Evolutionary conservation across 2,113 vertebrate genomes (phyloP).

Genomic region (Hypocryptadius cinnamomeus): DNA sequence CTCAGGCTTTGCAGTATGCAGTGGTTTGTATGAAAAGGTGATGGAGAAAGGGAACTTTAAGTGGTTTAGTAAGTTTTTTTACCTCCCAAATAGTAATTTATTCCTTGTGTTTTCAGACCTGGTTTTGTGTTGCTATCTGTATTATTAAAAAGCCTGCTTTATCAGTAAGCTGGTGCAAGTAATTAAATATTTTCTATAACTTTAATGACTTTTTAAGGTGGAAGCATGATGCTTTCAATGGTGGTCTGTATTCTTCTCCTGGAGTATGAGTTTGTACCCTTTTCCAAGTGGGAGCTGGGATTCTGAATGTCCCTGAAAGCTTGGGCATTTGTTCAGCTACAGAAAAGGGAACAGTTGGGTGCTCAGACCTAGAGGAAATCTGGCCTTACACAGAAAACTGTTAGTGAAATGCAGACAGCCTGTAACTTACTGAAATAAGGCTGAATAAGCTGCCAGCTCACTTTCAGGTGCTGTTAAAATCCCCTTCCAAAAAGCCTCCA

Average conservation of each 20-base stretch:
- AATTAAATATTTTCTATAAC: background rate
- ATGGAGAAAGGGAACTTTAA: background rate
- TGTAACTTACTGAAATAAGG: background rate
- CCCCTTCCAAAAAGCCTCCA: conserved; percentile 6
- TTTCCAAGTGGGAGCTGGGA: background rate
- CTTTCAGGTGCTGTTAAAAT: conserved; percentile 16
- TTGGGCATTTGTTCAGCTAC: background rate
- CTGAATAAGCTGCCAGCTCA: background rate
- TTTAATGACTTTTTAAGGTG: background rate
- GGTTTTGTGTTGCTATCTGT: background rate
- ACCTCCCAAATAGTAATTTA: background rate
- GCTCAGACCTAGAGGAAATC: conserved; percentile 23
- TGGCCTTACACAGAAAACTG: background rate
- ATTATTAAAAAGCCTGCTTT: background rate
- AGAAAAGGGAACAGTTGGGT: background rate
- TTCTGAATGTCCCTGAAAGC: background rate
- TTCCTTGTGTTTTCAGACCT: background rate
- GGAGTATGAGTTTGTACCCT: background rate
- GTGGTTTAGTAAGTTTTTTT: background rate
- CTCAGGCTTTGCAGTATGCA: background rate
- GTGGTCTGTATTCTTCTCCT: background rate
- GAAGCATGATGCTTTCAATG: background rate
- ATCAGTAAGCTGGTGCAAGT: background rate
- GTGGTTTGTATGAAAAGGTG: background rate
- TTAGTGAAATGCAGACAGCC: background rate